phyloP scores from a whole-genome alignment of 2,113 vertebrate genomes.

The Antigone vipio region DNA sequence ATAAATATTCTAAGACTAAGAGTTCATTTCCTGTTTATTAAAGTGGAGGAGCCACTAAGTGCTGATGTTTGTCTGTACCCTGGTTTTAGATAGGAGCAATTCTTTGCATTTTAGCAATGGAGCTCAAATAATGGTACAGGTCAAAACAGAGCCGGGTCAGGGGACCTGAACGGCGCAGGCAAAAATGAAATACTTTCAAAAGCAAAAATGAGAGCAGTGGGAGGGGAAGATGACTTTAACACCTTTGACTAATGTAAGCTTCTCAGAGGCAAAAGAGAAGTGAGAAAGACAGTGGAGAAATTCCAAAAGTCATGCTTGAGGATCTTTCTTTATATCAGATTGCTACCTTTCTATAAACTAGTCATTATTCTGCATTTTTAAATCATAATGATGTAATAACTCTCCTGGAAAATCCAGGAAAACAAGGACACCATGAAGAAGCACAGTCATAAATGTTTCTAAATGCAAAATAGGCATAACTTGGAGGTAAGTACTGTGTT shows the following conservation, averaged over 20 bases:
- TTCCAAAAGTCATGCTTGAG: neutral
- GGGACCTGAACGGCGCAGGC: neutral
- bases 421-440: neutral
- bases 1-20: neutral
- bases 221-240: neutral
- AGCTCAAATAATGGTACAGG: neutral
- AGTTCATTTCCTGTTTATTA: neutral
- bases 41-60: neutral
- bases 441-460: neutral
- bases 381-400: neutral
- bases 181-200: neutral
- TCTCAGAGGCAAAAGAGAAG: neutral
- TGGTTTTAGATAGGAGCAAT: neutral
- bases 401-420: neutral
- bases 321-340: neutral
- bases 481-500: neutral
- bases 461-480: neutral
- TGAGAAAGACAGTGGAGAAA: neutral
- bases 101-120: neutral
- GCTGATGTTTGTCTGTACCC: neutral
- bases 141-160: neutral
- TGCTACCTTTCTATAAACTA: neutral
- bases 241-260: neutral
- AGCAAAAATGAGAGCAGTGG: neutral
- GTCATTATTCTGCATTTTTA: neutral